phyloP scores from a whole-genome alignment of 2,113 vertebrate genomes.

The Laticauda colubrina region DNA sequence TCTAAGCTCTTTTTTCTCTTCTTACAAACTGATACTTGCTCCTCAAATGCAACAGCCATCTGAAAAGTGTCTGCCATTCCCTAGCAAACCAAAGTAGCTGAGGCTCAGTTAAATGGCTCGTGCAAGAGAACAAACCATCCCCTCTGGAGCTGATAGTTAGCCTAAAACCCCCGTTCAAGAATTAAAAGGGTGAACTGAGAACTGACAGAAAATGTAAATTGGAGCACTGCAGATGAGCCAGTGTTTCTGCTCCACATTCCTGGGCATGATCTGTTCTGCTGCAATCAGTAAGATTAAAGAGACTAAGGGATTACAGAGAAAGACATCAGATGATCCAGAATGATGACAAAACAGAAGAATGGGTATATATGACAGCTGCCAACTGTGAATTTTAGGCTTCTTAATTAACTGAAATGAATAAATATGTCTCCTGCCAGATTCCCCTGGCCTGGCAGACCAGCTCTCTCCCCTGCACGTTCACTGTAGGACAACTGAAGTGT shows the following conservation, averaged over 20 bases:
- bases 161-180: neutral
- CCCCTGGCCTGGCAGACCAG: neutral
- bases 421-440: neutral
- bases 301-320: neutral
- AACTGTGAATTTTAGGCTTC: neutral
- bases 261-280: neutral
- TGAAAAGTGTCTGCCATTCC: neutral
- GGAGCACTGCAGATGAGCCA: neutral
- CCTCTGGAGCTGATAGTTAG: neutral
- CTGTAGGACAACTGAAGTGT: neutral
- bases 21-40: neutral
- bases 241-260: neutral
- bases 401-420: slow-evolving; percentile 2
- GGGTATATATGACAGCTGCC: neutral
- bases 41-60: neutral
- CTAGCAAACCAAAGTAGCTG: neutral
- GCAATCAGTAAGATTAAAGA: neutral
- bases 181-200: neutral
- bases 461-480: too few species aligned
- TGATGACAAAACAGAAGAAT: neutral
- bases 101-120: neutral
- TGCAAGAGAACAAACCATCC: neutral
- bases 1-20: neutral
- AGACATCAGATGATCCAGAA: neutral
- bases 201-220: neutral